Evolutionary conservation across 2,113 vertebrate genomes (phyloP), one percentile per base, ranked within the genome.

Genomic region (Bucco capensis): DNA sequence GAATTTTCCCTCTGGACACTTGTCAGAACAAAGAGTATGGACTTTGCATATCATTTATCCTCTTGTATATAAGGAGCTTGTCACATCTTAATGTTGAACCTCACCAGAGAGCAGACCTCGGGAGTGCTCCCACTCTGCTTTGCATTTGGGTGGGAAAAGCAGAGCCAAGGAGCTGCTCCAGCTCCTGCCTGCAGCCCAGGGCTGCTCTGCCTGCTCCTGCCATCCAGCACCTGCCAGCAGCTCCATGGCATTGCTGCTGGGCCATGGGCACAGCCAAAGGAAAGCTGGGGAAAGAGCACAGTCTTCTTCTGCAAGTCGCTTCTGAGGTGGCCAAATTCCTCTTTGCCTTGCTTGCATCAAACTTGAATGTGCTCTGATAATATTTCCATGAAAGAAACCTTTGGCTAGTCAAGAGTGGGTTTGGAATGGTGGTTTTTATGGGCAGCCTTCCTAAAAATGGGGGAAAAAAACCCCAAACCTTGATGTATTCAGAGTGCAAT

Each of bases 1-100:
- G 90, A 85, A 95, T 96, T 96, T 81, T 93, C 94, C 95, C 95
- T 90, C 95, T 95, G 92, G 95, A 96, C 94, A 95, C 94, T 94
- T 96, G 93, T 96, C 96, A 95, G 95, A 95, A 95, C 93, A 97
- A 96, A 96, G 94, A 91, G 89, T 96, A 90, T 95, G 94, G 96
- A 96, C 95, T 96, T 96, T 96, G 93, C 96, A 96, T 96, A 96
- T 94, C 95, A 96, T 95, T 95, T 97, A 94, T 96, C 92, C 92
- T 87, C 92, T 90, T 95, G 92, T 96, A 96, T 96, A 96, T 96
- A 95, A 96, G 94, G 94, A 96, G 92, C 93, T 96, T 96, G 95
- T 96, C 94, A 95, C 94, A 96, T 96, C 95, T 97, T 97, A 97
- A 97, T 96, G 95, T 94, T 93, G 92, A 96, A 96, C 94, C 92